phyloP scores from a whole-genome alignment of 2,888 invertebrate genomes.

The Melanotus villosus region DNA sequence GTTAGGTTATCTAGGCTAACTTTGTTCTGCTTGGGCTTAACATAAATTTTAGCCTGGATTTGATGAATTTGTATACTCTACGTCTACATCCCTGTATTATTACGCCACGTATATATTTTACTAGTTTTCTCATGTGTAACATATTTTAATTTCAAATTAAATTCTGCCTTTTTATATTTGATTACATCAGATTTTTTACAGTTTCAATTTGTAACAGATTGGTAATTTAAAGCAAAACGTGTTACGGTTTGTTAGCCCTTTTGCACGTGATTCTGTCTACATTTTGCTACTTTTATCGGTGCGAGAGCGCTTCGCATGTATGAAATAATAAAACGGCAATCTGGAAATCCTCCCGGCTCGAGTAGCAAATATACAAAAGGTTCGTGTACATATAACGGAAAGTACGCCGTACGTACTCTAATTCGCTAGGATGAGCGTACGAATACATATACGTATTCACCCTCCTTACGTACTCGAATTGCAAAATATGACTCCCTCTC shows the following conservation, averaged over 20 bases:
- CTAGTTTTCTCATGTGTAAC: no score
- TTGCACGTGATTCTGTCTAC: slow-evolving; percentile 23
- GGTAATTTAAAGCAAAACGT: no score
- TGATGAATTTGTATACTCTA: no score
- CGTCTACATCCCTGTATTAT: no score
- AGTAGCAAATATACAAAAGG: slow-evolving; percentile 55
- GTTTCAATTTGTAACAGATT: no score
- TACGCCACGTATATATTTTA: no score
- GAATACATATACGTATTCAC: slow-evolving; percentile 10
- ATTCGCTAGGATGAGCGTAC: slow-evolving; percentile 23
- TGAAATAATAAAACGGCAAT: slow-evolving; percentile 61
- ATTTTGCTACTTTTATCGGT: slow-evolving; percentile 39
- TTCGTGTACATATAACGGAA: slow-evolving; percentile 31
- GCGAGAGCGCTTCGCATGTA: slow-evolving; percentile 23
- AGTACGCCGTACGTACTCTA: slow-evolving; percentile 27
- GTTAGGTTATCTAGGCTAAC: no score
- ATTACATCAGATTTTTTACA: no score
- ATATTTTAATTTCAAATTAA: no score
- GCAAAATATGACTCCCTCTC: background rate
- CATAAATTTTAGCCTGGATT: no score
- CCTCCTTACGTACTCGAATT: background rate
- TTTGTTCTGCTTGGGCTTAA: no score
- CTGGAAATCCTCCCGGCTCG: slow-evolving; percentile 55
- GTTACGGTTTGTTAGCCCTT: slow-evolving; percentile 10
- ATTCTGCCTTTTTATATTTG: no score